These are phyloP conservation scores for Tachyglossus aculeatus DNA, from an alignment of 2,797 vertebrate genomes.

Conservation along the genomic window DNA sequence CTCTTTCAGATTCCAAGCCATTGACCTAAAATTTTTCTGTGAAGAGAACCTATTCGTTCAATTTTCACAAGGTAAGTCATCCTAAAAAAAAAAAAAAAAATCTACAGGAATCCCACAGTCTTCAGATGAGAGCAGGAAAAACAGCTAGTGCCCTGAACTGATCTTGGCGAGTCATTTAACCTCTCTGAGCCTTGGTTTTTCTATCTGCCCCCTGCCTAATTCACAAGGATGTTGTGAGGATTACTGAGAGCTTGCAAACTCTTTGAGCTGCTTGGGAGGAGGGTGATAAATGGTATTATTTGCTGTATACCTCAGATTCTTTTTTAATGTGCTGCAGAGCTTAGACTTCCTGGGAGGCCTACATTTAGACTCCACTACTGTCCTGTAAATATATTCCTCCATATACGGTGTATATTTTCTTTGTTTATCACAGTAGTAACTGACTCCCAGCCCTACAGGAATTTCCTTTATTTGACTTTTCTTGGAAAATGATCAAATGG, in stretches of 20 bases:
- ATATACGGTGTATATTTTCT: neutral
- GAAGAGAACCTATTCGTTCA: neutral
- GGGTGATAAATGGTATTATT: accelerated
- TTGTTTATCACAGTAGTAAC: neutral
- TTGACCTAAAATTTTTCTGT: neutral
- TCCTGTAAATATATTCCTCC: conserved; percentile 5
- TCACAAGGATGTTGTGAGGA: neutral
- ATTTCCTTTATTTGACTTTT: neutral
- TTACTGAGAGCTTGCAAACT: neutral
- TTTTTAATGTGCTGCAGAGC: neutral
- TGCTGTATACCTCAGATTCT: neutral
- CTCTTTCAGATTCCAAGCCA: neutral
- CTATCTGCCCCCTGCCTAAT: neutral
- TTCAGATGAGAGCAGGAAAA: neutral
- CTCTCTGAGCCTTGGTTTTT: neutral
- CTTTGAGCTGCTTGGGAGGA: neutral
- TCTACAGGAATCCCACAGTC: neutral
- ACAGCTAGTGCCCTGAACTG: neutral
- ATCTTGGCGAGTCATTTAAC: neutral
- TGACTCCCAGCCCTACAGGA: neutral
- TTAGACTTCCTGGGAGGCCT: neutral
- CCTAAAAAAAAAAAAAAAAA: neutral
- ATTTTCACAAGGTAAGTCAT: neutral
- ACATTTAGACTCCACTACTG: neutral
- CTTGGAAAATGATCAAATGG: neutral